Percentiles rank a stretch among this genome's conserved stretches.
Conservation (phyloP, 2,797 vertebrate species). For the Cuculus canorus region DNA sequence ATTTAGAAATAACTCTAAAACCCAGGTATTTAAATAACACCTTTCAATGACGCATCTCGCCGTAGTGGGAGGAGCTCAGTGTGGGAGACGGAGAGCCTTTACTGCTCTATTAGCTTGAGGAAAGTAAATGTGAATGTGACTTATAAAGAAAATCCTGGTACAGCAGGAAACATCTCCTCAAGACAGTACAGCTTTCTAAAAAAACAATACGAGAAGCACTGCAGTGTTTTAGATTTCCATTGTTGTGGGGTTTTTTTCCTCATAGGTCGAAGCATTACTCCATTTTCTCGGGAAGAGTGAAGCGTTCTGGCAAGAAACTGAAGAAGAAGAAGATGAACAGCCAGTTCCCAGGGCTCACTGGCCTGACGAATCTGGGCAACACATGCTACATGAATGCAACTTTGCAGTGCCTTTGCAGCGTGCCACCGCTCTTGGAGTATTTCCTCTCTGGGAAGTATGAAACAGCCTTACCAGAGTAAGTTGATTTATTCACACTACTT, state of each 20-base stretch:
- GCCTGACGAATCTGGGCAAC: conserved; percentile 86
- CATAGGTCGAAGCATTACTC: neutral
- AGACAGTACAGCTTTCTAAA: neutral
- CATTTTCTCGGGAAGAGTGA: neutral
- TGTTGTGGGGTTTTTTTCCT: neutral
- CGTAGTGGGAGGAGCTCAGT: neutral
- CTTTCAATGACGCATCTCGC: neutral
- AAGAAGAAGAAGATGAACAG: neutral
- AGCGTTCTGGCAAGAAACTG: neutral
- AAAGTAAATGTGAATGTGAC: neutral
- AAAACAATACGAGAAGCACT: fast-evolving
- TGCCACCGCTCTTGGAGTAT: conserved; percentile 81
- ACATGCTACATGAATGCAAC: conserved; percentile 88
- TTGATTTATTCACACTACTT: neutral
- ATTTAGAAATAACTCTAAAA: neutral
- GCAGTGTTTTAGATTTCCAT: neutral
- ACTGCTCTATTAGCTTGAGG: too few relatives aligned
- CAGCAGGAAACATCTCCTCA: neutral
- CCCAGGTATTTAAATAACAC: neutral
- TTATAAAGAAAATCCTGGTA: neutral
- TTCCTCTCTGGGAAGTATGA: conserved; percentile 81
- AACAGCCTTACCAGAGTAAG: conserved; percentile 78
- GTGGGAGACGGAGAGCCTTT: neutral
- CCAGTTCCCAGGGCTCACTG: conserved; percentile 77
- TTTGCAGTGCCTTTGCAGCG: conserved; percentile 85